Conservation (phyloP, 2,888 invertebrate genomes). For the Eucera pruinosa region DNA sequence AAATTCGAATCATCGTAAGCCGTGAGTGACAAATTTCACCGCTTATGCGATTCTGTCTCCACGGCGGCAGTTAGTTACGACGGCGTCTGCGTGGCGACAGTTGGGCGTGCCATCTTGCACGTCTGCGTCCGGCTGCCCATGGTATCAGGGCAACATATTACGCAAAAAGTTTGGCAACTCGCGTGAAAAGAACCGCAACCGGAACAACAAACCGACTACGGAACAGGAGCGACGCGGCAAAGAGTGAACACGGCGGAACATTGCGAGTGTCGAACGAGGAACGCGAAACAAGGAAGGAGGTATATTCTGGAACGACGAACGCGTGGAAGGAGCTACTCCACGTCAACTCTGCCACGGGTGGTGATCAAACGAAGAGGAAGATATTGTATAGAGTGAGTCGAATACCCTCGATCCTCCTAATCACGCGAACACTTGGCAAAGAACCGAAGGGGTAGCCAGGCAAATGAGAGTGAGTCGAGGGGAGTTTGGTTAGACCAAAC, state of each 20-base stretch:
- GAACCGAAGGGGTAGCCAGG: constrained; percentile 51
- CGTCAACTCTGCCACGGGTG: no score
- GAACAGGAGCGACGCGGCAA: constrained; percentile 15
- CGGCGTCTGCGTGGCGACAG: constrained; percentile 75
- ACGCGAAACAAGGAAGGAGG: constrained; percentile 22
- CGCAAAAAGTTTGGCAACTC: not conserved
- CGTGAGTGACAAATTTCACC: not conserved
- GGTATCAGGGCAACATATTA: constrained; percentile 77
- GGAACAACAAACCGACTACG: constrained; percentile 8
- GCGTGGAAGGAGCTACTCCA: constrained; percentile 7
- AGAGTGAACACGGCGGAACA: constrained; percentile 4
- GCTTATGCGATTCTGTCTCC: constrained; percentile 74
- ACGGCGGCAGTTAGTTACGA: constrained; percentile 62
- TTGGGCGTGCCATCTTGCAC: constrained; percentile 82
- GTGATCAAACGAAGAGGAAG: no score
- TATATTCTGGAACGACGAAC: not conserved
- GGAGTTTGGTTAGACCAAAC: constrained; percentile 67
- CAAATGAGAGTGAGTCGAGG: constrained; percentile 6
- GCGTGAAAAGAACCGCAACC: not conserved
- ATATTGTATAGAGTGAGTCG: no score
- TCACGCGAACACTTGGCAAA: not conserved
- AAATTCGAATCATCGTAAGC: not conserved
- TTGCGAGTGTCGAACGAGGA: constrained; percentile 18
- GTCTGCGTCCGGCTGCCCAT: constrained; percentile 82
- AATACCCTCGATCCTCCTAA: not conserved